These are phyloP conservation scores for Nycticebus coucang DNA, from an alignment of 2,113 vertebrate genomes.

Conservation along the genomic window DNA sequence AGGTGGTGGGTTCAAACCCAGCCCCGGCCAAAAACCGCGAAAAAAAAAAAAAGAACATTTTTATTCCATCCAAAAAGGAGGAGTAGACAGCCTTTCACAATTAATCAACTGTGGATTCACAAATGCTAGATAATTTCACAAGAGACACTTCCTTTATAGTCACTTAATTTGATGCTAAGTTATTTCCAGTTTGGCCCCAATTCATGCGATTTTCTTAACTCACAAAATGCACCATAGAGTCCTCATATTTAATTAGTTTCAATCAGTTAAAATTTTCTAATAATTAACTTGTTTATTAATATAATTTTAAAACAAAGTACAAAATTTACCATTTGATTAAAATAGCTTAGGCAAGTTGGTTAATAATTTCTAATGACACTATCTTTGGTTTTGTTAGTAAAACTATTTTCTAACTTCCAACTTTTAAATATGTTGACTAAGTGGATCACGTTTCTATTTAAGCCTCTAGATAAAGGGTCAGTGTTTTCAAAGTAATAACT, in stretches of 20 bases:
- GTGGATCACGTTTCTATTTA: not conserved
- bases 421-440: not conserved
- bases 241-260: not conserved
- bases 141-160: not conserved
- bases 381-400: conserved; percentile 7
- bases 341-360: not conserved
- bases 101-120: not conserved
- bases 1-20: too few relatives aligned
- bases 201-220: not conserved
- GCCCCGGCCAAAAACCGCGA: too few relatives aligned
- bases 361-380: not conserved
- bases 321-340: conserved; percentile 13
- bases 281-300: not conserved
- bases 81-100: not conserved
- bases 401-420: not conserved
- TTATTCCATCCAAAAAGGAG: not conserved
- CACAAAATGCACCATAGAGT: not conserved
- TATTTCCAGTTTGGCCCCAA: not conserved
- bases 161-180: not conserved
- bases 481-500: not conserved
- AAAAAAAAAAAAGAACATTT: too few relatives aligned
- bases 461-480: not conserved
- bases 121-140: not conserved
- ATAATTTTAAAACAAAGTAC: not conserved
- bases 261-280: not conserved